A percentile compares a stretch with the other conserved stretches of the same genome.
phyloP scores from a whole-genome alignment of 2,888 invertebrate genomes.

The Hermaeophaga mercurialis region DNA sequence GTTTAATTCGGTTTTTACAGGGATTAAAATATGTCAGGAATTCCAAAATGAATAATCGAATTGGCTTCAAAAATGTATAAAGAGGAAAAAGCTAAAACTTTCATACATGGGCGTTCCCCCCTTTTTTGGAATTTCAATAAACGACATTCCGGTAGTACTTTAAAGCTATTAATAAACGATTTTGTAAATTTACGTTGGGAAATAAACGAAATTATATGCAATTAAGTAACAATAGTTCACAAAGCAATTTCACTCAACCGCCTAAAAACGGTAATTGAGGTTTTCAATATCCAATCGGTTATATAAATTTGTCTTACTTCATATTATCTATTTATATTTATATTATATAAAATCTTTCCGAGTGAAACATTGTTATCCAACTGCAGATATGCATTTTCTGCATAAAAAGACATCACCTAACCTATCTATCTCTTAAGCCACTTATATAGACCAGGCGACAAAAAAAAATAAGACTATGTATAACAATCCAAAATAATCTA shows the following conservation, averaged over 20 bases:
- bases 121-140: too few species aligned
- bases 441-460: neutral
- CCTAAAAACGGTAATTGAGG: constrained; percentile 22
- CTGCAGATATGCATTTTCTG: constrained; percentile 18
- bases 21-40: too few species aligned
- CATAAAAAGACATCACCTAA: constrained; percentile 1
- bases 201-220: neutral
- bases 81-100: too few species aligned
- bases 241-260: constrained; percentile 12
- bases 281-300: constrained; percentile 19
- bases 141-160: too few species aligned
- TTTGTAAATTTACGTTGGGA: neutral
- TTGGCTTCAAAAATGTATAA: too few species aligned
- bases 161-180: neutral
- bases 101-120: too few species aligned
- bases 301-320: constrained; percentile 21
- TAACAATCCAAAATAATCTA: too few species aligned
- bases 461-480: too few species aligned
- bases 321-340: constrained; percentile 17
- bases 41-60: too few species aligned
- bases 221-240: constrained; percentile 1
- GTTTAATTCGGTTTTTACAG: too few species aligned
- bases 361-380: constrained; percentile 23
- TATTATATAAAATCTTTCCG: constrained; percentile 23
- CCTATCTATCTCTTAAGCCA: neutral